These are phyloP conservation scores for Rhinichthys osculus DNA, from an alignment of 2,797 vertebrate species.

Conservation along the genomic window DNA sequence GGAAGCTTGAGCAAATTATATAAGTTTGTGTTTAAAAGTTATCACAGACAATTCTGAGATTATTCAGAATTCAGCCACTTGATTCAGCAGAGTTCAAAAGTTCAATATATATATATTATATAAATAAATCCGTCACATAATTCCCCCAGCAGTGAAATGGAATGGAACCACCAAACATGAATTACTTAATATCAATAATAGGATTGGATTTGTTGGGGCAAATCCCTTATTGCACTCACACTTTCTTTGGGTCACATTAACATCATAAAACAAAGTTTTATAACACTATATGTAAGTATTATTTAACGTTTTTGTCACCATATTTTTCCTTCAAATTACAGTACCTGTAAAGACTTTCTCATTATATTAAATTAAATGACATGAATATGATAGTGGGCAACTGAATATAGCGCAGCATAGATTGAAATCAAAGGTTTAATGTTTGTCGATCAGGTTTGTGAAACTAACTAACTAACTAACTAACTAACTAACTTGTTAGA, in stretches of 20 bases:
- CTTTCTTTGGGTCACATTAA: background rate
- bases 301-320: background rate
- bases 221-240: background rate
- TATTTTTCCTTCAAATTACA: background rate
- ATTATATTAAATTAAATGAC: background rate
- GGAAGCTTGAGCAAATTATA: constrained; percentile 22
- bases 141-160: background rate
- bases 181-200: constrained; percentile 25
- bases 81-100: constrained; percentile 13
- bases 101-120: background rate
- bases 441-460: too few species aligned
- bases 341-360: background rate
- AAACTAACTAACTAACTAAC: too few species aligned
- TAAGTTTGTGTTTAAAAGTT: background rate
- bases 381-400: too few species aligned
- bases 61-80: background rate
- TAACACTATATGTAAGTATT: background rate
- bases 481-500: too few species aligned
- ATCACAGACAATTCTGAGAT: background rate
- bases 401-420: too few species aligned
- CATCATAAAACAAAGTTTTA: constrained; percentile 13
- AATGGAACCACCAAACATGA: constrained; percentile 21
- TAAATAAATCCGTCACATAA: background rate
- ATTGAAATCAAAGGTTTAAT: too few species aligned
- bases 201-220: constrained; percentile 16